phyloP scores from a whole-genome alignment of 1,140 invertebrate genomes.

The Linepithema humile region DNA sequence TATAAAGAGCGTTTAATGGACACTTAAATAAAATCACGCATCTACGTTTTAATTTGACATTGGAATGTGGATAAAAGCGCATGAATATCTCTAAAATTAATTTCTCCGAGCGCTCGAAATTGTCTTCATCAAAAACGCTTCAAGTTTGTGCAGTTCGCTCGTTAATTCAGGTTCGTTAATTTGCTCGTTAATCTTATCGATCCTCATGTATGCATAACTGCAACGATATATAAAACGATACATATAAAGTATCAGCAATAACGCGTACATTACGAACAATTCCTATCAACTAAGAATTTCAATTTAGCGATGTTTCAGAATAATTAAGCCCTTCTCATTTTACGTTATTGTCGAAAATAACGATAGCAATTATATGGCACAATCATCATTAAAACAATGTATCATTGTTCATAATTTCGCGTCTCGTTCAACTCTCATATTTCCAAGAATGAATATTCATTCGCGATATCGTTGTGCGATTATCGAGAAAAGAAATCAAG shows the following conservation, averaged over 20 bases:
- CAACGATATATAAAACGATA: background rate
- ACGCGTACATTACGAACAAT: background rate
- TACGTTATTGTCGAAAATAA: background rate
- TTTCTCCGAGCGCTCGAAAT: background rate
- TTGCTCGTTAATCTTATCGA: conserved; percentile 28
- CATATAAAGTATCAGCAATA: background rate
- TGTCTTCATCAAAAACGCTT: background rate
- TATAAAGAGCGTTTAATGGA: background rate
- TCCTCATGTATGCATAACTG: background rate
- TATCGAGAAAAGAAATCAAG: background rate
- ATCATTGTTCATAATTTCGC: background rate
- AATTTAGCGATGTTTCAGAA: background rate
- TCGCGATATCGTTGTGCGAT: background rate
- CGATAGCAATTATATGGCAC: background rate
- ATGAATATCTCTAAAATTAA: background rate
- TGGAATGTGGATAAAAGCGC: background rate
- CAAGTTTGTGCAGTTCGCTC: background rate
- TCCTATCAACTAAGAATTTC: background rate
- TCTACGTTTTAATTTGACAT: background rate
- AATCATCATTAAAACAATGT: background rate
- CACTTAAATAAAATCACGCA: background rate
- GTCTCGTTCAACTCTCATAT: conserved; percentile 8
- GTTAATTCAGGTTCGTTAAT: conserved; percentile 12
- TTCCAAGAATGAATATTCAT: conserved; percentile 1
- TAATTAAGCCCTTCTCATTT: background rate